Evolutionary conservation across 2,113 vertebrate species (phyloP).

Genomic region (Hippopotamus amphibius): DNA sequence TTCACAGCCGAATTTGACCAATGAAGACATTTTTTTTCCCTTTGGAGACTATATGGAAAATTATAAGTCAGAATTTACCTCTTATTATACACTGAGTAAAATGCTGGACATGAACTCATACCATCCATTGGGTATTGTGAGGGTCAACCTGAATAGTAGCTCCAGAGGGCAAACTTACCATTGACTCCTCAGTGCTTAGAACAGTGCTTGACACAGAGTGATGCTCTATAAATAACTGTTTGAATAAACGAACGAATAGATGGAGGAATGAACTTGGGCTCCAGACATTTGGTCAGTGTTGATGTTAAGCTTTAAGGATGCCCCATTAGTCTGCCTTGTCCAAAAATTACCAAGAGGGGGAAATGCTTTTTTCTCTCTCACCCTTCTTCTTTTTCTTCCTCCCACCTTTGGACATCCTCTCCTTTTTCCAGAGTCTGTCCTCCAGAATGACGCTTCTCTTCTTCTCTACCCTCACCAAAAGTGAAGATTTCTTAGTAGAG

Average conservation of each 20-base stretch:
- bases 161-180: not conserved
- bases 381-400: not conserved
- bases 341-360: not conserved
- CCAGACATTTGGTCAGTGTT: not conserved
- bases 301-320: not conserved
- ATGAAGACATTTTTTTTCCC: not conserved
- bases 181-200: not conserved
- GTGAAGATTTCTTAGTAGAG: not conserved
- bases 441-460: not conserved
- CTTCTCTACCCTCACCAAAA: not conserved
- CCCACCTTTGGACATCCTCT: not conserved
- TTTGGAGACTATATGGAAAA: not conserved
- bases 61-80: not conserved
- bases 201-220: not conserved
- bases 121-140: not conserved
- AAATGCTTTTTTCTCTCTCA: not conserved
- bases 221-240: not conserved
- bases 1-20: not conserved
- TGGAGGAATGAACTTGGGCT: not conserved
- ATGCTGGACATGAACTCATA: not conserved
- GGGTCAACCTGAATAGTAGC: not conserved
- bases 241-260: not conserved
- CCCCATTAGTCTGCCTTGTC: not conserved
- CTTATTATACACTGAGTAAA: not conserved
- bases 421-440: not conserved